These are phyloP conservation scores for Heliocidaris tuberculata DNA, from an alignment of 35 echinoderm and acorn worm genomes.

Conservation along the genomic window DNA sequence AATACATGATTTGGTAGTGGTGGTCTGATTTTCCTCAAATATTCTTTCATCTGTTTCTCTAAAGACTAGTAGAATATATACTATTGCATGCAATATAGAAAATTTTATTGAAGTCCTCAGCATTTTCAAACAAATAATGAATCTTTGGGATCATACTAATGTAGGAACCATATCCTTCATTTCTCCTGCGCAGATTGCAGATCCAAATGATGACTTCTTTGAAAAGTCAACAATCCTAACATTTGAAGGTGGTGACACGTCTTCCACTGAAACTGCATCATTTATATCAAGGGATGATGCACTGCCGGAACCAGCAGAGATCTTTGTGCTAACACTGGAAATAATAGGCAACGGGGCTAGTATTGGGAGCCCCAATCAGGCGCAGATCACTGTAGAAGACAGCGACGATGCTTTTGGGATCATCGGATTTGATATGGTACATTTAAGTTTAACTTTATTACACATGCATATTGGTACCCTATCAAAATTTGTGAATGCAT, in stretches of 20 bases:
- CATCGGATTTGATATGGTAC: constrained; percentile 82
- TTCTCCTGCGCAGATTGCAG: constrained; percentile 5
- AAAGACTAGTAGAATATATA: neutral
- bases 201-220: constrained; percentile 24
- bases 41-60: neutral
- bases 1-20: neutral
- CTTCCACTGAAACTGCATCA: constrained; percentile 45
- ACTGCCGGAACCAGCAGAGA: constrained; percentile 78
- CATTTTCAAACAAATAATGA: too few relatives aligned
- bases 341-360: constrained; percentile 48
- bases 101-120: neutral
- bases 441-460: constrained; percentile 31
- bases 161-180: neutral
- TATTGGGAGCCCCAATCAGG: constrained; percentile 48
- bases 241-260: constrained; percentile 37
- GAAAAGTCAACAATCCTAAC: neutral
- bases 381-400: constrained; percentile 67
- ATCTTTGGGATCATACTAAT: too few relatives aligned
- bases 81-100: neutral
- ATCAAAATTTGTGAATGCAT: neutral
- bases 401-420: constrained; percentile 95
- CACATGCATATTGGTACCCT: too few relatives aligned
- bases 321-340: constrained; percentile 58
- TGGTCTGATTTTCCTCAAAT: constrained; percentile 9
- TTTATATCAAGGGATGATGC: constrained; percentile 70